Evolutionary conservation across 2,888 invertebrate species (phyloP), one percentile per base, ranked within the genome.

Genomic region (Arenicola marina): DNA sequence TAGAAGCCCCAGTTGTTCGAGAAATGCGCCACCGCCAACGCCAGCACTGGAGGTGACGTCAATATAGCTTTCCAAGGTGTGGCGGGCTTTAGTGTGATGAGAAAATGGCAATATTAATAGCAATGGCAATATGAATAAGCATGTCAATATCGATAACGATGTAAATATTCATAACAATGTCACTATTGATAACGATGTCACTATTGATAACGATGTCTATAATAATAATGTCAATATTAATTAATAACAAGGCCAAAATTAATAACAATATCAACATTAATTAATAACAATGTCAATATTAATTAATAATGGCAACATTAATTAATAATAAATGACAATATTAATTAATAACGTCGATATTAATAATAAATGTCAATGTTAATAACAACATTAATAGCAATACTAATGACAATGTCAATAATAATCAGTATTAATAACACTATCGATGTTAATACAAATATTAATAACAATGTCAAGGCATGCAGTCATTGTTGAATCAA

Each of bases 1-100:
- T 85, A 85, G 71, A 82, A 84, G 4, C 84, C 83, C 84, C 85
- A 84, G 76, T 84, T 85, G 71, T 81, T 81, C 56, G 75, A 73
- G 61, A 83, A 78, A 68, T 85, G 84, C 4, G 81, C 83, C 1
- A 73, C 72, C 44, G 78, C 69, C 2, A 83, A 73, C 0, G 82
- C 84, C 83, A 82, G 84, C 3, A 85, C 76, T 0, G 80, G 75
- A 18, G 68, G 62, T 11, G 76, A 77, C 29, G 66, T 68, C 7
- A 80, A 61, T 33, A 83, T 77, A 33, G 68, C 66, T n/a, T 65
- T 66, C 81, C 81, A 82, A 34, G 82, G 81, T n/a, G 72, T 67
- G 4, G 63, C 32, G n/a, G 48, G 21, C 46, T 38, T 54, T 62
- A 62, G 58, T 0, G 43, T 28, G 51, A 26, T 29, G 7, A 11